Evolutionary conservation across 2,888 invertebrate species (phyloP).

Genomic region (Dynastes tityus): DNA sequence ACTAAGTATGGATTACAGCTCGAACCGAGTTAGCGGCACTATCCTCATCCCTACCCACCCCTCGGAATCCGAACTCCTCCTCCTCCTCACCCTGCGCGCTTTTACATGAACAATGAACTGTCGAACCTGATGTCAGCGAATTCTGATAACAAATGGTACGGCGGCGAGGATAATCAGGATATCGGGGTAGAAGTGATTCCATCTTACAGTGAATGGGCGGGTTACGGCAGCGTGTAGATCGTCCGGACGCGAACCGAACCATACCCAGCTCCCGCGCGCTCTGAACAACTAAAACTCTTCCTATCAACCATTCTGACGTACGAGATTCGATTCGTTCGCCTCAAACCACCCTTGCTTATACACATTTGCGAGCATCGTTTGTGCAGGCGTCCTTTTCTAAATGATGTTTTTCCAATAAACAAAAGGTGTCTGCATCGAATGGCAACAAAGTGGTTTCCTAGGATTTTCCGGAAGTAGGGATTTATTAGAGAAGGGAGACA

Average conservation of each 20-base stretch:
- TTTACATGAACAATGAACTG: conserved; percentile 70
- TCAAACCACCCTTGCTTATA: conserved; percentile 9
- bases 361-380: not conserved
- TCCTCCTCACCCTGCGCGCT: conserved; percentile 45
- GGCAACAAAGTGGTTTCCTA: too few relatives aligned
- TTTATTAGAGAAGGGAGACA: too few relatives aligned
- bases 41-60: not conserved
- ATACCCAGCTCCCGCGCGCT: not conserved
- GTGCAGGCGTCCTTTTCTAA: too few relatives aligned
- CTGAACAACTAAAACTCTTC: conserved; percentile 20
- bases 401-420: too few relatives aligned
- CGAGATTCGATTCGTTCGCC: conserved; percentile 17
- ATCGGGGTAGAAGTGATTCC: conserved; percentile 65
- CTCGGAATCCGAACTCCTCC: not conserved
- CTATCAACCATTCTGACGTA: conserved; percentile 21
- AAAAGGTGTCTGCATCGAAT: too few relatives aligned
- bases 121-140: conserved; percentile 71
- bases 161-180: conserved; percentile 65
- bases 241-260: conserved; percentile 58
- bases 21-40: not conserved
- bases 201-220: conserved; percentile 71
- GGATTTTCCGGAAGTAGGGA: too few relatives aligned
- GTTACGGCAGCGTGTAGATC: conserved; percentile 66
- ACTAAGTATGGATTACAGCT: conserved; percentile 12
- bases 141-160: conserved; percentile 68